Evolutionary conservation across 2,888 invertebrate genomes (phyloP).

Genomic region (Eilema caniola): DNA sequence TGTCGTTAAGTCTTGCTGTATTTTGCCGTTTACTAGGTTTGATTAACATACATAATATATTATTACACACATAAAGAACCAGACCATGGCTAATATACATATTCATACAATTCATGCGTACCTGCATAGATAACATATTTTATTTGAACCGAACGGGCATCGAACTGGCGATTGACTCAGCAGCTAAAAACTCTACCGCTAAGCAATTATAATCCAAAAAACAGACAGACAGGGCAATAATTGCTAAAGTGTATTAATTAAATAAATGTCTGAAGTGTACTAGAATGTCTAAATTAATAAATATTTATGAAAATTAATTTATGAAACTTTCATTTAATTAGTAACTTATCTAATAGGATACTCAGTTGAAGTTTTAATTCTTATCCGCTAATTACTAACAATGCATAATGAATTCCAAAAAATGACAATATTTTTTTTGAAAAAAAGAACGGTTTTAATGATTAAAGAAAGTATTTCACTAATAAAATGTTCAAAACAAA

Average conservation of each 20-base stretch:
- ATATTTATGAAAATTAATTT: background rate
- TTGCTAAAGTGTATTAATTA: background rate
- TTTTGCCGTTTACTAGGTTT: no score
- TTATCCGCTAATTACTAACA: background rate
- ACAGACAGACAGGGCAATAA: background rate
- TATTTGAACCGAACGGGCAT: no score
- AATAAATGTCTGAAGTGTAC: background rate
- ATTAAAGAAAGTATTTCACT: background rate
- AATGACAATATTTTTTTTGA: background rate
- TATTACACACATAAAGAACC: background rate
- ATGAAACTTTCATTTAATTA: constrained; percentile 11
- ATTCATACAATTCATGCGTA: no score
- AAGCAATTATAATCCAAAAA: background rate
- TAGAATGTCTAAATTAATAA: background rate
- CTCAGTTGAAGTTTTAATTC: background rate
- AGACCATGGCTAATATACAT: no score
- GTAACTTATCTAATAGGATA: background rate
- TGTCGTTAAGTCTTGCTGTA: no score
- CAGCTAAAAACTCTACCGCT: no score
- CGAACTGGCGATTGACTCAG: no score
- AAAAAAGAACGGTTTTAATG: background rate
- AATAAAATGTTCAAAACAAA: background rate
- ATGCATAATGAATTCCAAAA: background rate
- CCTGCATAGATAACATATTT: no score
- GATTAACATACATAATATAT: no score